Conservation (phyloP, 2,113 vertebrate genomes). For the Machaerirhynchus nigripectus region DNA sequence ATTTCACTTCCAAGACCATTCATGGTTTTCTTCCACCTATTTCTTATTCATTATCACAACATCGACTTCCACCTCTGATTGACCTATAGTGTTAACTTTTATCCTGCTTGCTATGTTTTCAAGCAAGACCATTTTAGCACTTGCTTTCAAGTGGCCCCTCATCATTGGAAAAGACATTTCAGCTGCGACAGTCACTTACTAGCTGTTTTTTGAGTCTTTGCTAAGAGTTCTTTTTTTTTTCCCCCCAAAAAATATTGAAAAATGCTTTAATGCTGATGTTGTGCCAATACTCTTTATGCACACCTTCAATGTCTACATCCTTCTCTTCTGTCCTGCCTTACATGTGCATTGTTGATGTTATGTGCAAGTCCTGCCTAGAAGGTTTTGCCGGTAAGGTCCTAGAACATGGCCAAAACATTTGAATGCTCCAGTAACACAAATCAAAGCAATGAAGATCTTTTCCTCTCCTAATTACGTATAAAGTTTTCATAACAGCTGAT, state of each 20-base stretch:
- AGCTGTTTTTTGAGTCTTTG: background rate
- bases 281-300: background rate
- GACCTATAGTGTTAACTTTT: background rate
- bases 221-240: background rate
- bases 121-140: background rate
- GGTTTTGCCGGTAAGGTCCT: background rate
- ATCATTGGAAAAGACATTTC: background rate
- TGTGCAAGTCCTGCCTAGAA: background rate
- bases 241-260: background rate
- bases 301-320: background rate
- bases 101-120: background rate
- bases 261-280: background rate
- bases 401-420: background rate
- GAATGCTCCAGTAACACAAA: background rate
- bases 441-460: background rate
- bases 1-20: background rate
- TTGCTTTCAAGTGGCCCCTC: background rate
- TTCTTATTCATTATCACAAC: background rate
- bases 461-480: background rate
- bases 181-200: background rate
- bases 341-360: fast-evolving
- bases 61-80: background rate
- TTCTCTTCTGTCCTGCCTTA: background rate
- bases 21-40: background rate
- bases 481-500: background rate